Conservation (phyloP, 2,888 invertebrate genomes). For the Drosophila meridionalis region DNA sequence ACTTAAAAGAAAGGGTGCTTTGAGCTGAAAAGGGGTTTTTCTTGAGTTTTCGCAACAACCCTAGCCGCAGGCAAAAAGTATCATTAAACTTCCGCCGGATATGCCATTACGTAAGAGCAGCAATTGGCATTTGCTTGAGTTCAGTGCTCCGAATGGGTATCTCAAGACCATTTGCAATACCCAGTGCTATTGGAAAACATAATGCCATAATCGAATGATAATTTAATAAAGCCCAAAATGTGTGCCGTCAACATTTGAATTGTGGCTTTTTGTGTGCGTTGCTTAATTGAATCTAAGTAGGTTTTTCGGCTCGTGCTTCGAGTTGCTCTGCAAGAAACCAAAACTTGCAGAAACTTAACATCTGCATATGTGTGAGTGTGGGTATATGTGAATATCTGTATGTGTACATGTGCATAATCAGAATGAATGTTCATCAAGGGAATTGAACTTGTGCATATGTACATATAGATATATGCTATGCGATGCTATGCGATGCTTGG, state of each 20-base stretch:
- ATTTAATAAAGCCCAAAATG: conserved; percentile 73
- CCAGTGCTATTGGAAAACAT: conserved; percentile 66
- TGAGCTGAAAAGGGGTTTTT: conserved; percentile 38
- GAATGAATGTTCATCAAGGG: conserved; percentile 83
- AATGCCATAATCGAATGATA: conserved; percentile 81
- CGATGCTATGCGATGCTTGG: neutral
- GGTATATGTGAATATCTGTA: conserved; percentile 25
- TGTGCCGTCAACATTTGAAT: conserved; percentile 80
- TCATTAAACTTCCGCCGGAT: conserved; percentile 76
- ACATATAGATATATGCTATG: neutral
- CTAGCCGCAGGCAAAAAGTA: conserved; percentile 46
- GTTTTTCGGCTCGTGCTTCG: conserved; percentile 24
- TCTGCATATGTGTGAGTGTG: conserved; percentile 28
- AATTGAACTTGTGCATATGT: conserved; percentile 77
- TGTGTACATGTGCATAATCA: conserved; percentile 76
- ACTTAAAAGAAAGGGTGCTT: conserved; percentile 55
- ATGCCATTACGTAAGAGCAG: conserved; percentile 62
- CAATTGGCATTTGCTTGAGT: conserved; percentile 32
- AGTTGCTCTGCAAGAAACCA: conserved; percentile 17
- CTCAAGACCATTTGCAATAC: conserved; percentile 16
- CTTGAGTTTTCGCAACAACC: conserved; percentile 45
- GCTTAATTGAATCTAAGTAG: conserved; percentile 73
- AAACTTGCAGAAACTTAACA: conserved; percentile 44
- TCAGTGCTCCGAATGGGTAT: neutral
- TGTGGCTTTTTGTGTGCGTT: conserved; percentile 55